phyloP scores from a whole-genome alignment of 1,140 invertebrate genomes.

The Hycleus cichorii region DNA sequence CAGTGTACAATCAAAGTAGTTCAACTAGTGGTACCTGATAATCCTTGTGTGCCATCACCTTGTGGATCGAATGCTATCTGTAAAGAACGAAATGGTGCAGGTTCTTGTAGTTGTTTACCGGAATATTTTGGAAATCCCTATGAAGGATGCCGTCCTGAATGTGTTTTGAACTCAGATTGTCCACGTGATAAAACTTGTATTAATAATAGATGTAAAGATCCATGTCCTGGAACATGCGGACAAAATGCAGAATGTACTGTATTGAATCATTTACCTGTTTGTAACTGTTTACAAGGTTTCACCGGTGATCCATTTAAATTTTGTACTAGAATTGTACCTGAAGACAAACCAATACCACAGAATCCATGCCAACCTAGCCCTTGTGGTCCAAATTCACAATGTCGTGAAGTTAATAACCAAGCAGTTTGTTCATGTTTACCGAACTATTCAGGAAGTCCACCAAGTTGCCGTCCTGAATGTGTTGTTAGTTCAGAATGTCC shows the following conservation, averaged over 20 bases:
- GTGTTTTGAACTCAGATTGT: constrained; percentile 61
- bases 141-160: constrained; percentile 62
- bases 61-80: constrained; percentile 73
- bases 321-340: constrained; percentile 47
- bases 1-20: constrained; percentile 47
- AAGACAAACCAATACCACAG: constrained; percentile 44
- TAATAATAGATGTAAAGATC: constrained; percentile 61
- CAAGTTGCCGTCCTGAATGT: constrained; percentile 71
- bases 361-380: constrained; percentile 71
- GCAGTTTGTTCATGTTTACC: constrained; percentile 72
- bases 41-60: constrained; percentile 22
- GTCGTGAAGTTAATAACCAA: constrained; percentile 58
- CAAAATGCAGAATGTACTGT: constrained; percentile 61
- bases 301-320: constrained; percentile 63
- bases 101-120: constrained; percentile 64
- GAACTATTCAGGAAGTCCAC: constrained; percentile 67
- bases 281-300: constrained; percentile 58
- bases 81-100: constrained; percentile 56
- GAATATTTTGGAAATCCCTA: constrained; percentile 65
- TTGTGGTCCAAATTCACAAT: constrained; percentile 73
- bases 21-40: constrained; percentile 33
- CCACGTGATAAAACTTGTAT: constrained; percentile 58
- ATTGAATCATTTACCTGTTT: constrained; percentile 62
- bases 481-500: constrained; percentile 69
- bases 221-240: constrained; percentile 63